Conservation (phyloP, 2,888 invertebrate genomes). For the Thymelicus lineola region DNA sequence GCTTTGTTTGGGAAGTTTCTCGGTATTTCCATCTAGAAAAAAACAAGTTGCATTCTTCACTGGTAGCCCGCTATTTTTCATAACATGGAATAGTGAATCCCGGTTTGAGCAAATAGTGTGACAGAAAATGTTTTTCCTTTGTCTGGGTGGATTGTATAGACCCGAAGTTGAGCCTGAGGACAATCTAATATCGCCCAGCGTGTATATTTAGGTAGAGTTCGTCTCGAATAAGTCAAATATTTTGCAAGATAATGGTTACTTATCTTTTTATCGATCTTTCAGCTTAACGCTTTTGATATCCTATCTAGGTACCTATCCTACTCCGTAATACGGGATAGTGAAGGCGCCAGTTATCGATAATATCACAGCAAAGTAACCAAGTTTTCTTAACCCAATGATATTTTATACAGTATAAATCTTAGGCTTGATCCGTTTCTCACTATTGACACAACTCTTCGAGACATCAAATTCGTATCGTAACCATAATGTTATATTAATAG, state of each 20-base stretch:
- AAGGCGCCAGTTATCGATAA: background rate
- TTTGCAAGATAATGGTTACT: constrained; percentile 2
- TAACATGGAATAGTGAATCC: constrained; percentile 9
- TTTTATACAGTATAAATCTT: no score
- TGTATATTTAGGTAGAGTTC: background rate
- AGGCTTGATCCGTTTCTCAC: no score
- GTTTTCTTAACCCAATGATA: no score
- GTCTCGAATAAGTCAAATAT: background rate
- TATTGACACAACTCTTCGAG: no score
- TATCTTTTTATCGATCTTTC: background rate
- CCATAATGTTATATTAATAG: no score
- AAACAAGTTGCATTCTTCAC: constrained; percentile 2
- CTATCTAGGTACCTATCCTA: background rate
- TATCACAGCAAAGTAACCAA: no score
- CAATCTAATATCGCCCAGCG: background rate
- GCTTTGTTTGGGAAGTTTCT: constrained; percentile 9
- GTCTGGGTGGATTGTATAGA: constrained; percentile 1
- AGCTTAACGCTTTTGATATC: background rate
- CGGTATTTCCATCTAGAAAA: background rate
- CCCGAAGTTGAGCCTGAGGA: constrained; percentile 1
- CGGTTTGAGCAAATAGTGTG: constrained; percentile 2
- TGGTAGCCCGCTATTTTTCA: constrained; percentile 13
- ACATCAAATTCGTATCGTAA: no score
- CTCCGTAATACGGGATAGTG: background rate
- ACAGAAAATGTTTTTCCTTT: constrained; percentile 5